These are phyloP conservation scores for Pangasius mekongensis DNA, from an alignment of 2,797 vertebrate genomes.

Conservation along the genomic window DNA sequence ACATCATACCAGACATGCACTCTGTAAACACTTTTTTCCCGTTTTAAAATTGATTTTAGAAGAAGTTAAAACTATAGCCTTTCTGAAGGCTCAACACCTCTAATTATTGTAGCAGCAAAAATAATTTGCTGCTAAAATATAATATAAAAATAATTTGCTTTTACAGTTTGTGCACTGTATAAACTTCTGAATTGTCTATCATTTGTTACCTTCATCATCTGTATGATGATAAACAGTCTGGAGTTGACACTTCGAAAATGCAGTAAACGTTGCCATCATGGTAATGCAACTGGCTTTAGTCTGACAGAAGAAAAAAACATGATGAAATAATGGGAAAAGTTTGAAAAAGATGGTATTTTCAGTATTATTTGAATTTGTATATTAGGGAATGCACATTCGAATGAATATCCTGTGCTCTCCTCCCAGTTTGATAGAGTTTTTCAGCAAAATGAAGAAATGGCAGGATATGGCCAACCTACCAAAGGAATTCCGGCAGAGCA, in stretches of 20 bases:
- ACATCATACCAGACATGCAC: not conserved
- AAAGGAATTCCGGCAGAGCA: slow-evolving; percentile 87
- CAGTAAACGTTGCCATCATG: not conserved
- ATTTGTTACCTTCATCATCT: not conserved
- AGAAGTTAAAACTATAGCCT: not conserved
- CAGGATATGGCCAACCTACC: slow-evolving; percentile 92
- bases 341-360: not conserved
- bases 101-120: not conserved
- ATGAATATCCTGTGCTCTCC: not conserved
- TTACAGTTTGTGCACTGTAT: not conserved
- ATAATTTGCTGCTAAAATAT: too few species aligned
- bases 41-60: not conserved
- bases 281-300: not conserved
- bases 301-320: not conserved
- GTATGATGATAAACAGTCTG: not conserved
- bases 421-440: slow-evolving; percentile 90
- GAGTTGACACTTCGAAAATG: not conserved
- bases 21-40: not conserved
- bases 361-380: not conserved
- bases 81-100: not conserved
- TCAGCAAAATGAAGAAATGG: slow-evolving; percentile 97
- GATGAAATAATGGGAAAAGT: not conserved
- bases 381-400: not conserved
- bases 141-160: too few species aligned
- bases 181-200: not conserved